phyloP scores from a whole-genome alignment of 2,797 vertebrate genomes.

The Notoglanidium macrostoma region DNA sequence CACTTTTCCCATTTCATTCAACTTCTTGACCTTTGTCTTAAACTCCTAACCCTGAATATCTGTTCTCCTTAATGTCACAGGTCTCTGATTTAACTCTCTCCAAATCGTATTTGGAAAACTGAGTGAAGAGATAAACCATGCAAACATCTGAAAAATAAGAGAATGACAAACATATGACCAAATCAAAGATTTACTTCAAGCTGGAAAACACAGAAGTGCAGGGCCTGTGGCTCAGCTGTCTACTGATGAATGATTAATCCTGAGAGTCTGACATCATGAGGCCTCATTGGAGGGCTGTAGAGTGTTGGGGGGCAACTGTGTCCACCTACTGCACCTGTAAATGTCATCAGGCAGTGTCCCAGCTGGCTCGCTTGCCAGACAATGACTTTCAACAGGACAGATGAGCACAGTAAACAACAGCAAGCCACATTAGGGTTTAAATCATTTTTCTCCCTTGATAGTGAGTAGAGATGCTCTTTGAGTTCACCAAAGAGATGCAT shows the following conservation, averaged over 20 bases:
- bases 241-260: constrained; percentile 22
- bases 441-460: constrained; percentile 26
- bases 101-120: background rate
- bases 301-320: constrained; percentile 24
- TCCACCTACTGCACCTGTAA: constrained; percentile 41
- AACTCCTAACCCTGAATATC: background rate
- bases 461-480: constrained; percentile 22
- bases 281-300: constrained; percentile 15
- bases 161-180: constrained; percentile 20
- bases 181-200: constrained; percentile 25
- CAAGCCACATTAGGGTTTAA: constrained; percentile 6
- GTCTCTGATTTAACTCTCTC: background rate
- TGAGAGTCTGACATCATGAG: constrained; percentile 19
- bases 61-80: background rate
- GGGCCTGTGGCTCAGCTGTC: constrained; percentile 27
- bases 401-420: constrained; percentile 44
- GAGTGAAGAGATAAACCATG: background rate
- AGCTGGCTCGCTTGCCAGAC: constrained; percentile 35
- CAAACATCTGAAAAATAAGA: constrained; percentile 2
- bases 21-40: background rate
- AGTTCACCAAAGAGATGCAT: constrained; percentile 18
- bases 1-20: background rate
- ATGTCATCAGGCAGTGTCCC: constrained; percentile 38
- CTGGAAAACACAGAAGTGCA: constrained; percentile 3
- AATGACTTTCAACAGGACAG: constrained; percentile 42